These are phyloP conservation scores for Macroglossus sobrinus DNA, from an alignment of 2,113 vertebrate genomes.

Conservation along the genomic window DNA sequence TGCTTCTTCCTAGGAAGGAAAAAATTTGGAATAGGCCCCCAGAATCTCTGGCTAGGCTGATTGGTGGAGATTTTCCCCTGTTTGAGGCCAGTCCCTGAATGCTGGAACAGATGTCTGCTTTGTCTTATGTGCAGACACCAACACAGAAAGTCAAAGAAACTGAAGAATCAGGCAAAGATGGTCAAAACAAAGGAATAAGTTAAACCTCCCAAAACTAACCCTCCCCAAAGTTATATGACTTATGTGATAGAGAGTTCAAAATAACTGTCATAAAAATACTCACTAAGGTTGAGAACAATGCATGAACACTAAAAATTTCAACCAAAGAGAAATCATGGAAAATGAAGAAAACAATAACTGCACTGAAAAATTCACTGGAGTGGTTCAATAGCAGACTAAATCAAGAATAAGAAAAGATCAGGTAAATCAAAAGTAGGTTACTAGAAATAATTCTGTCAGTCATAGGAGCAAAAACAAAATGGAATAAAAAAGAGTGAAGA, in stretches of 20 bases:
- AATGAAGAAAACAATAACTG: background rate
- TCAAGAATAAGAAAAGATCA: background rate
- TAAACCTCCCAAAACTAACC: background rate
- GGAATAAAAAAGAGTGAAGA: background rate
- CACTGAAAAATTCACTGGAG: background rate
- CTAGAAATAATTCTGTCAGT: background rate
- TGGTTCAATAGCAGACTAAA: background rate
- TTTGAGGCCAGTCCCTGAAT: background rate
- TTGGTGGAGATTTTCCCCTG: background rate
- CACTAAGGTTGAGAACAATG: background rate
- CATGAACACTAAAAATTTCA: background rate
- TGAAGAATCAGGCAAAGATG: background rate
- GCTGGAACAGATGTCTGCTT: background rate
- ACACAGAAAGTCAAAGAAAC: background rate
- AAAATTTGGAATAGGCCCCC: background rate
- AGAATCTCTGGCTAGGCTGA: background rate
- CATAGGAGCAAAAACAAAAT: background rate
- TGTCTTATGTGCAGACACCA: background rate
- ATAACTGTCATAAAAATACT: background rate
- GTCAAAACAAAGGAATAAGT: background rate
- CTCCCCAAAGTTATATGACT: background rate
- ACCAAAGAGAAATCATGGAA: background rate
- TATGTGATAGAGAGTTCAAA: background rate
- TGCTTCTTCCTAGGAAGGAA: background rate
- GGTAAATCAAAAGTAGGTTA: background rate